A percentile compares a stretch with the other conserved stretches of the same genome.
Conservation (phyloP, 2,888 invertebrate genomes). For the Synanthedon formicaeformis region DNA sequence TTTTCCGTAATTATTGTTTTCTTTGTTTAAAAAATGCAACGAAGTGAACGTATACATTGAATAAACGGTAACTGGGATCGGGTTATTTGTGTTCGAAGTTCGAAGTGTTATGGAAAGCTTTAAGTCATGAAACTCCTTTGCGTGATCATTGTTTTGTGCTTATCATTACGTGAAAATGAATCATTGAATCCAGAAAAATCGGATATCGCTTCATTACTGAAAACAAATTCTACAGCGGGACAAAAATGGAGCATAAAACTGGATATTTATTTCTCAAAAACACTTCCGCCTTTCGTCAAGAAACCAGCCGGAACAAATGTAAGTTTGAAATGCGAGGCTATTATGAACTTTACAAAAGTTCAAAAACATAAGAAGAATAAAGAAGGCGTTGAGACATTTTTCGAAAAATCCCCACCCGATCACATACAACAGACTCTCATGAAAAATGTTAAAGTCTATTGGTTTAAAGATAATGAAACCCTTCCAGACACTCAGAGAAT, state of each 20-base stretch:
- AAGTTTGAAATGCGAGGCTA: conserved; percentile 54
- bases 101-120: conserved; percentile 51
- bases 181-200: conserved; percentile 30
- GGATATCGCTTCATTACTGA: conserved; percentile 31
- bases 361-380: conserved; percentile 51
- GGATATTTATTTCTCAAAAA: conserved; percentile 55
- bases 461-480: conserved; percentile 47
- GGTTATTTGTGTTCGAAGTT: conserved; percentile 1
- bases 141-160: conserved; percentile 50
- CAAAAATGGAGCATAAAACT: conserved; percentile 61
- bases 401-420: conserved; percentile 49
- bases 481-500: conserved; percentile 30
- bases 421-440: conserved; percentile 50
- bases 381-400: conserved; percentile 41
- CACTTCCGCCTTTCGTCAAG: conserved; percentile 35
- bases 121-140: conserved; percentile 53
- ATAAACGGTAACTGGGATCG: not conserved
- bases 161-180: conserved; percentile 37
- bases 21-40: not conserved
- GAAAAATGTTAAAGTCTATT: conserved; percentile 54
- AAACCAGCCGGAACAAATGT: conserved; percentile 38
- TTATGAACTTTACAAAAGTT: conserved; percentile 56
- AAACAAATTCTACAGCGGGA: conserved; percentile 42
- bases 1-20: no score
- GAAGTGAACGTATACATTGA: not conserved